Evolutionary conservation across 1,140 invertebrate species (phyloP).

Genomic region (Pseudomyrmex sp.): DNA sequence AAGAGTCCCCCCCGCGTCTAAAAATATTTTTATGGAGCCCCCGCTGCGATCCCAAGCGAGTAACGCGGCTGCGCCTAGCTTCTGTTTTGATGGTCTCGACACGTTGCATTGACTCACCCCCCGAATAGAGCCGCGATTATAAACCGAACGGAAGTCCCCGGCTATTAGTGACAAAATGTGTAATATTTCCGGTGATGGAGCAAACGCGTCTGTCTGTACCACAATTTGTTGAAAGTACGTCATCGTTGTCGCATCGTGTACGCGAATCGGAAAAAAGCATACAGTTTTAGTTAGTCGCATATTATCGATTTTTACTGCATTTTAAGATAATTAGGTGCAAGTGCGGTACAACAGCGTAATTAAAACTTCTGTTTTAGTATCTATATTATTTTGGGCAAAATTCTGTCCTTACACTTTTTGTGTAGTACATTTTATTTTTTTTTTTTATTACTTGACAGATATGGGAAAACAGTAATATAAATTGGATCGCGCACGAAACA

Average conservation of each 20-base stretch:
- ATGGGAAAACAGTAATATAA: conserved; percentile 26
- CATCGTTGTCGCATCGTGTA: not conserved
- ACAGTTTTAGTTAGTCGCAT: not conserved
- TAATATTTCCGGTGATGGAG: conserved; percentile 60
- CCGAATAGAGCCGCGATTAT: conserved; percentile 51
- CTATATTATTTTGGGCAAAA: not conserved
- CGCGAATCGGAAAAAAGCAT: not conserved
- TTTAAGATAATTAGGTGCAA: not conserved
- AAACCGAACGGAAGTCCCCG: conserved; percentile 61
- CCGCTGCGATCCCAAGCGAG: conserved; percentile 78
- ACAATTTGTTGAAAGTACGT: not conserved
- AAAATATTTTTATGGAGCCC: conserved; percentile 85
- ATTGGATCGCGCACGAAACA: conserved; percentile 2
- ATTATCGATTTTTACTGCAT: not conserved
- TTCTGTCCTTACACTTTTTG: not conserved
- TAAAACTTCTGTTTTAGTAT: conserved; percentile 10
- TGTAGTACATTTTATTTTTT: too few species aligned
- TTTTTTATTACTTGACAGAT: not conserved
- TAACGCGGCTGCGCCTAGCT: conserved; percentile 46
- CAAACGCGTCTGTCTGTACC: not conserved
- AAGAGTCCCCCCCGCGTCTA: conserved; percentile 74
- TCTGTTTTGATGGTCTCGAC: conserved; percentile 59
- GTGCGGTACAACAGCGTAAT: not conserved
- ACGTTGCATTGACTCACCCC: conserved; percentile 45
- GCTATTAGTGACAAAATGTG: conserved; percentile 65